These are phyloP conservation scores for Speoplatyrhinus poulsoni DNA, from an alignment of 2,113 vertebrate genomes.

Conservation along the genomic window DNA sequence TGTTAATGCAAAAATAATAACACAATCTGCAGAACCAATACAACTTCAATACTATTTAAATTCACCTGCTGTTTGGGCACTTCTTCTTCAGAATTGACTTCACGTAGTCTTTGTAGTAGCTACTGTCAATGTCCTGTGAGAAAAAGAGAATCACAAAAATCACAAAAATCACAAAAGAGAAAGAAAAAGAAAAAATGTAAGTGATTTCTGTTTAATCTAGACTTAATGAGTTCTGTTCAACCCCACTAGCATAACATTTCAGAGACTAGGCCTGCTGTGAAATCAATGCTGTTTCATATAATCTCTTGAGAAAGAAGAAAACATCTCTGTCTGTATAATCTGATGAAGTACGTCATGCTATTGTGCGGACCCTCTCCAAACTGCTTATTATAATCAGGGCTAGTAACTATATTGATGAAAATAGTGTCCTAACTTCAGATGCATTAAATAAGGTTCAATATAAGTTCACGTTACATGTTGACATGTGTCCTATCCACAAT, in stretches of 20 bases:
- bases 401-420: slow-evolving; percentile 31
- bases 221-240: background rate
- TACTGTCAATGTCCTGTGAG: slow-evolving; percentile 71
- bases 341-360: slow-evolving; percentile 19
- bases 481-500: background rate
- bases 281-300: background rate
- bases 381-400: slow-evolving; percentile 56
- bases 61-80: slow-evolving; percentile 54
- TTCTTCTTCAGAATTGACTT: slow-evolving; percentile 77
- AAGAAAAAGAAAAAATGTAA: background rate
- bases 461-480: background rate
- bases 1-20: background rate
- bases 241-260: background rate
- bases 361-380: slow-evolving; percentile 32
- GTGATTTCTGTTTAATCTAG: background rate
- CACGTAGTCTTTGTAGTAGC: slow-evolving; percentile 81
- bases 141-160: background rate
- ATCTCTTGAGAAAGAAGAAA: slow-evolving; percentile 25
- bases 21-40: background rate
- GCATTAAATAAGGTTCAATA: background rate
- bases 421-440: slow-evolving; percentile 11
- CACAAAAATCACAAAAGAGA: background rate
- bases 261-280: background rate
- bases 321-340: slow-evolving; percentile 47
- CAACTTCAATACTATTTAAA: background rate